Percentiles rank a stretch among this genome's conserved stretches.
Evolutionary conservation across 2,797 vertebrate genomes (phyloP).

Genomic region (Sebastes aleutianus): DNA sequence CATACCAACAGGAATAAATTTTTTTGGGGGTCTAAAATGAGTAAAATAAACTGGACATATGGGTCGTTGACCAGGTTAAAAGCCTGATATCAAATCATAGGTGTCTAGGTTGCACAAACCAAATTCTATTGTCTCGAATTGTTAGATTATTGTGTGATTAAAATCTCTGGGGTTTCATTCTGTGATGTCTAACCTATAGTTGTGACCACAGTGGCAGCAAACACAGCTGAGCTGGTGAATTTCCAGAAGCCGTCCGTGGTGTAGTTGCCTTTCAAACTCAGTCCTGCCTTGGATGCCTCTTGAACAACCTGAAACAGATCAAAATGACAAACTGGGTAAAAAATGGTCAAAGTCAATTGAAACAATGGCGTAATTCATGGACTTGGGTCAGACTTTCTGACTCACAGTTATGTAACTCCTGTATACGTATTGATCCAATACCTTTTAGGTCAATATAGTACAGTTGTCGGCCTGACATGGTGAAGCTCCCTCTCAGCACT

Average conservation of each 20-base stretch:
- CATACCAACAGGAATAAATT: neutral
- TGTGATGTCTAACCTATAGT: constrained; percentile 77
- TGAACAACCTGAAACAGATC: constrained; percentile 68
- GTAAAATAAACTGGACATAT: too few relatives aligned
- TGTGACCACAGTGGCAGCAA: constrained; percentile 85
- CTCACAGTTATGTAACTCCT: constrained; percentile 4
- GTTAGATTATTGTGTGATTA: neutral
- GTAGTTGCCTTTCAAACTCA: constrained; percentile 78
- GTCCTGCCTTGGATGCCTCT: constrained; percentile 62
- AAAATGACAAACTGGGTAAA: neutral
- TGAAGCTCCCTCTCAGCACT: neutral
- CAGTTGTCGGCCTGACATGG: neutral
- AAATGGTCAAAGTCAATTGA: neutral
- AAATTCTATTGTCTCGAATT: neutral
- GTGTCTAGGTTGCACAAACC: neutral
- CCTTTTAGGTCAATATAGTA: neutral
- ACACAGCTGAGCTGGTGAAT: constrained; percentile 83
- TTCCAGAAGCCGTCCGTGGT: constrained; percentile 83
- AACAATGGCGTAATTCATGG: neutral
- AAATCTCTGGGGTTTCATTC: neutral
- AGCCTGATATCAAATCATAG: neutral
- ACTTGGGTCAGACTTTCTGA: neutral
- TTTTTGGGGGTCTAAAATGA: neutral
- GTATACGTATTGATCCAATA: neutral
- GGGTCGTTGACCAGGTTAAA: neutral